Percentiles rank a stretch among this genome's conserved stretches.
Evolutionary conservation across 1,140 invertebrate genomes (phyloP).

Genomic region (Delia radicum): DNA sequence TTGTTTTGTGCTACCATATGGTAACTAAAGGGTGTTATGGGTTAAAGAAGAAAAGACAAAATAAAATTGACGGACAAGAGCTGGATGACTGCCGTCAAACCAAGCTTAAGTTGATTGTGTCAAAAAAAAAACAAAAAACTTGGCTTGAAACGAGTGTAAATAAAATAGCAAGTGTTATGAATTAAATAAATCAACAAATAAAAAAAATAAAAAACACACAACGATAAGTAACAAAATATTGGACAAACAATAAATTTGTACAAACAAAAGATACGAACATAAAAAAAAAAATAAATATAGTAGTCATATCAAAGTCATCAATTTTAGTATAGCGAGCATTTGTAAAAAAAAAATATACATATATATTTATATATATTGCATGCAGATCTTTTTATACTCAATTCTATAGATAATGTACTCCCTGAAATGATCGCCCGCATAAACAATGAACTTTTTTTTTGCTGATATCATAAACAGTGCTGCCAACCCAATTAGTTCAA

Average conservation of each 20-base stretch:
- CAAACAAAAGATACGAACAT: not conserved
- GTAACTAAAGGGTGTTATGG: no score
- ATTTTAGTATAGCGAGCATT: not conserved
- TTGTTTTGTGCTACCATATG: no score
- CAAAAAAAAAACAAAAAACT: not conserved
- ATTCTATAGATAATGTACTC: not conserved
- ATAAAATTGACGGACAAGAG: not conserved
- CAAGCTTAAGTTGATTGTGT: not conserved
- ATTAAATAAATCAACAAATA: not conserved
- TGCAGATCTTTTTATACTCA: not conserved
- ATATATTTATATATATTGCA: no score
- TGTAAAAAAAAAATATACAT: not conserved
- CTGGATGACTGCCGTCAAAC: not conserved
- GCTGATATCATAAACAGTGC: no score
- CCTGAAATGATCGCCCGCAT: not conserved
- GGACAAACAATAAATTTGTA: not conserved
- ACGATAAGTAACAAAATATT: not conserved
- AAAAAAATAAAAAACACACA: not conserved
- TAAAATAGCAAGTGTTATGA: not conserved
- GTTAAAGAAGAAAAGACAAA: not conserved
- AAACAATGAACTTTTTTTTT: not conserved
- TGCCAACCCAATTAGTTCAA: no score
- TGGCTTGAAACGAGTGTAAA: not conserved
- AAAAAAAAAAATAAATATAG: not conserved
- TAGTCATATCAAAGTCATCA: not conserved